Evolutionary conservation across 2,888 invertebrate species (phyloP), one percentile per base, ranked within the genome.

Genomic region (Macrostomum cliftonense): DNA sequence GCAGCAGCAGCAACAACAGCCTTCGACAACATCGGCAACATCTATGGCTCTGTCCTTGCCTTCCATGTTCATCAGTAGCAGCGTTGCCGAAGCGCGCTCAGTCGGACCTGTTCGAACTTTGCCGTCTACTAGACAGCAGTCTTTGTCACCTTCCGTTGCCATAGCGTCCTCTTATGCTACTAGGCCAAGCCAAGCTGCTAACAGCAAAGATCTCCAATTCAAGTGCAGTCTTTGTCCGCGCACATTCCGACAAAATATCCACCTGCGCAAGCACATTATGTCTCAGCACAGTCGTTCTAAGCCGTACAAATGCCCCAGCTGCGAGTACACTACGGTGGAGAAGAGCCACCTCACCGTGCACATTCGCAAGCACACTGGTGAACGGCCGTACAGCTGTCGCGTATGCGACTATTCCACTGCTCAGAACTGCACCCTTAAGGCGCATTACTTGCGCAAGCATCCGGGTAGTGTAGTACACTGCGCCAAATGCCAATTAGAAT

Each of bases 281-380:
- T 47, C 46, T 13, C 45, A 52, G 37, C 52, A 53, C 38, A 40
- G 46, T n/a, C 20, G 28, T 12, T 43, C 65, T 14, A 69, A 69
- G 47, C 69, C 69, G 16, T 68, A 60, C 54, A 68, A 69, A 48
- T 69, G 69, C 56, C 59, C 59, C n/a, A 61, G 65, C 48, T 69
- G 69, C 58, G 63, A 64, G 51, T 69, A 69, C 47, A 63, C 68
- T 2, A 69, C 69, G 2, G 69, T 69, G 14, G 69, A 69, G 48
- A 54, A 67, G 45, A 65, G 65, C 47, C 69, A 69, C 55, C 58
- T 69, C 7, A 67, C 64, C 54, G 69, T 69, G 12, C 69, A 69
- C 51, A 63, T 64, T 42, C 53, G 68, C 28, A 65, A 67, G 42
- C 69, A 69, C 51, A 69, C 69, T 53, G 69, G 69, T 28, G 69